Evolutionary conservation across 2,888 invertebrate genomes (phyloP).

Genomic region (Eupithecia subfuscata): DNA sequence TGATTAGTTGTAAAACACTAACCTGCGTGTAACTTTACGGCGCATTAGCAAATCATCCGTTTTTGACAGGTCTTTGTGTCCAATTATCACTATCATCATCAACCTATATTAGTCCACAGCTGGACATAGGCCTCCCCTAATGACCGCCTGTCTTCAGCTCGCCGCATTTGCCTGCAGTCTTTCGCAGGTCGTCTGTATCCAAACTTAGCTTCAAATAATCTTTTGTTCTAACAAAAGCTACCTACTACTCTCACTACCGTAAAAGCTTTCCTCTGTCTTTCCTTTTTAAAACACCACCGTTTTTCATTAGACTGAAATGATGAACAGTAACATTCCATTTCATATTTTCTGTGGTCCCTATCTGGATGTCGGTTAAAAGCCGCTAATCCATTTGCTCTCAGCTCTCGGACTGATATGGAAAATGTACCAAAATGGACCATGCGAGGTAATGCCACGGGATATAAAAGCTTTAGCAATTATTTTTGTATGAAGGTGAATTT

Average conservation of each 20-base stretch:
- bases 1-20: background rate
- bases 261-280: constrained; percentile 17
- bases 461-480: constrained; percentile 50
- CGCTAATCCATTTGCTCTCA: constrained; percentile 75
- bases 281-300: background rate
- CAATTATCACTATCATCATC: too few species aligned
- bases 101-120: too few species aligned
- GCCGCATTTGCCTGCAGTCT: too few species aligned
- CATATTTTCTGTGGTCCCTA: constrained; percentile 44
- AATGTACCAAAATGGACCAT: constrained; percentile 58
- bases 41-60: background rate
- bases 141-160: too few species aligned
- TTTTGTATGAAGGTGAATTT: constrained; percentile 37
- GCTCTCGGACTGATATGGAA: constrained; percentile 53
- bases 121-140: too few species aligned
- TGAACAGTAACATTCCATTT: constrained; percentile 31
- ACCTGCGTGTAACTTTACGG: background rate
- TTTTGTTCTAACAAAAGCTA: background rate
- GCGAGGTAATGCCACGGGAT: constrained; percentile 43
- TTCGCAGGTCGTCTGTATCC: too few species aligned
- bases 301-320: constrained; percentile 17
- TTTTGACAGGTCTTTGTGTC: background rate
- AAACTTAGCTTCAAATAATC: background rate
- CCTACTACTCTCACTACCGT: background rate
- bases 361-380: constrained; percentile 61